Base-by-base conservation (phyloP, 2,888 invertebrate genomes). In the Charanyca ferruginea region DNA sequence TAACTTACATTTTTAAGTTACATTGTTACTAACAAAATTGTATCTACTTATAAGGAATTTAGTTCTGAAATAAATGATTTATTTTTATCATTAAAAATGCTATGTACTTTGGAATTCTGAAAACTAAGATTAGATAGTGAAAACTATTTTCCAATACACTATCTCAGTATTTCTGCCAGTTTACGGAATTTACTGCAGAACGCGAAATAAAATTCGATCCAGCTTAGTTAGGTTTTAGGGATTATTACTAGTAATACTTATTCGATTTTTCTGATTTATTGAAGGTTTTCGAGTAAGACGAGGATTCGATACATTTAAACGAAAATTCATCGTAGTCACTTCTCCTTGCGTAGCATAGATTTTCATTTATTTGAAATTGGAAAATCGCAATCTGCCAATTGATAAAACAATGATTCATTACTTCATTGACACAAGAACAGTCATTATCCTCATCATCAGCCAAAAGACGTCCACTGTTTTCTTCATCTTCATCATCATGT, bases 221-320 rank as follows among this genome's bases (percentile, higher is more conserved):
- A 38, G 66, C 48, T 73, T 53, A 48, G 20, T 49, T 41, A n/a
- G 13, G 20, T 58, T 28, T 4, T 7, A 20, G 13, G n/a, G 42
- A 55, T 57, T 66, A 57, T 55, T 57, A 57, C 3, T 22, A 20
- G n/a, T 35, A 45, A 57, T 51, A 11, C 44, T n/a, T 28, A 28
- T 13, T 18, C 22, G 23, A 52, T 42, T 35, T 38, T 41, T 23
- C 42, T 38, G 48, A 28, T 28, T 25, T 44, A 52, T 41, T 2
- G 18, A 49, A n/a, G 8, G 11, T 49, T 70, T 51, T 70, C 23
- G 9, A 58, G 25, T 44, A 38, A 16, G 16, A 16, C 16, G 9
- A 16, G 13, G 9, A 38, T 22, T 44, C 8, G 9, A 49, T 38
- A 18, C 2, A 35, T 55, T 57, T 66, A 20, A 32, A 13, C 9